Percentiles rank a stretch among this genome's conserved stretches.
phyloP scores from a whole-genome alignment of 2,888 invertebrate genomes.

The Chrysolina oricalcia region DNA sequence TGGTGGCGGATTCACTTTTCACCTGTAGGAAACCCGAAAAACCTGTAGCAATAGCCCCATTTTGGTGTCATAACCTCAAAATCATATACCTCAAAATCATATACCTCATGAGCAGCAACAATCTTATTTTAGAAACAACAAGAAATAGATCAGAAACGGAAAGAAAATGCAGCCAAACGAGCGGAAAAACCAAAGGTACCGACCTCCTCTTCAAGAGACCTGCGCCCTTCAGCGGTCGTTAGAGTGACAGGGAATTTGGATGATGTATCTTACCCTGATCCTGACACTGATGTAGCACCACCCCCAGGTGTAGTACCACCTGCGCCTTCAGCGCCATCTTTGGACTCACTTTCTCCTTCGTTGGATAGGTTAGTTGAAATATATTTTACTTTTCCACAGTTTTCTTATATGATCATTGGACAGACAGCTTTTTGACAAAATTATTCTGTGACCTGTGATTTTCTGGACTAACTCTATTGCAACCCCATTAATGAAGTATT shows the following conservation, averaged over 20 bases:
- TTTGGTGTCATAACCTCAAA: too few relatives aligned
- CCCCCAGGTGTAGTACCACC: conserved; percentile 37
- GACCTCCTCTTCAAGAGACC: conserved; percentile 42
- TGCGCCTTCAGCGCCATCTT: conserved; percentile 49
- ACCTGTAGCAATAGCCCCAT: too few relatives aligned
- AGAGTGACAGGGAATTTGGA: conserved; percentile 51
- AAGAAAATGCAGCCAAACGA: conserved; percentile 67
- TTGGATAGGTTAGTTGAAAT: conserved; percentile 30
- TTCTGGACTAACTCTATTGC: too few relatives aligned
- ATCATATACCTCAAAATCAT: too few relatives aligned
- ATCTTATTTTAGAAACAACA: conserved; percentile 46
- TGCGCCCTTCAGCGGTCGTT: conserved; percentile 32
- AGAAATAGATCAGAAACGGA: conserved; percentile 73
- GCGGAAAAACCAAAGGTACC: conserved; percentile 18
- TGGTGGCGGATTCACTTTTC: too few relatives aligned
- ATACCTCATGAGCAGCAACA: neutral
- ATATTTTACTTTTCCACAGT: too few relatives aligned
- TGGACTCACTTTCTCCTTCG: neutral
- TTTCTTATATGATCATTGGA: too few relatives aligned
- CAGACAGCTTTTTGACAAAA: too few relatives aligned
- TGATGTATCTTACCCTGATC: conserved; percentile 62
- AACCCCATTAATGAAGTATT: too few relatives aligned
- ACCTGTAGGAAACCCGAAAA: too few relatives aligned
- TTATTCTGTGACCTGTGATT: too few relatives aligned
- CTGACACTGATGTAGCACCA: conserved; percentile 46